A percentile compares a stretch with the other conserved stretches of the same genome.
Conservation (phyloP, 2,113 vertebrate genomes). For the Cyphomyrus plagiostoma region DNA sequence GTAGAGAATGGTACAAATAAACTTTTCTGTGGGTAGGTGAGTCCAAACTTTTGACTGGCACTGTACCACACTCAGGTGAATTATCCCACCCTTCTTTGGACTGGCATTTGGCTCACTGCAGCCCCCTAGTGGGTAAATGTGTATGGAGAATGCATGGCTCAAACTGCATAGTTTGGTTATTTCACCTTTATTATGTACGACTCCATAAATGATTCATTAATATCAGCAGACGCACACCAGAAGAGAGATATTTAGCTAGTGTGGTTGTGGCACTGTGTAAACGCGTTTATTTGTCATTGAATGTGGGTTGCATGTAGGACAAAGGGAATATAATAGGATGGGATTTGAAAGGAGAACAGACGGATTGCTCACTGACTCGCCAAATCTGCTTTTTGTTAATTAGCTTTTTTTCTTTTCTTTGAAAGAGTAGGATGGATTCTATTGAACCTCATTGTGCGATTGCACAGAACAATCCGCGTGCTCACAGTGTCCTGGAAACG, state of each 20-base stretch:
- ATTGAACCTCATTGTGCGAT: neutral
- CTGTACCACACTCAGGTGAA: neutral
- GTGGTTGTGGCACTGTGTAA: neutral
- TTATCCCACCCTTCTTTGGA: neutral
- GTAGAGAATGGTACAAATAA: neutral
- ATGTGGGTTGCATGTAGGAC: neutral
- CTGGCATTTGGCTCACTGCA: neutral
- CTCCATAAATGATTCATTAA: neutral
- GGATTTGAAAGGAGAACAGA: neutral
- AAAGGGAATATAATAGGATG: neutral
- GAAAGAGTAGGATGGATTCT: constrained; percentile 1
- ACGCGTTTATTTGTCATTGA: neutral
- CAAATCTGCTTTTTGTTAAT: neutral
- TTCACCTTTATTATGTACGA: neutral
- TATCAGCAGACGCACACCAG: neutral
- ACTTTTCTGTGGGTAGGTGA: neutral
- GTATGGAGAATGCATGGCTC: neutral
- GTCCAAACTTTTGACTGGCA: neutral
- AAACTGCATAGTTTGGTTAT: neutral
- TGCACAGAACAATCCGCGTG: neutral
- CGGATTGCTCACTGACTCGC: neutral
- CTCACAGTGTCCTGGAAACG: neutral
- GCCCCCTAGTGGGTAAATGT: neutral
- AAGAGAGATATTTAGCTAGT: neutral
- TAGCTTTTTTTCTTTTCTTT: constrained; percentile 1